A percentile compares a stretch with the other conserved stretches of the same genome.
phyloP scores from a whole-genome alignment of 2,797 vertebrate species.

The Echeneis naucrates region DNA sequence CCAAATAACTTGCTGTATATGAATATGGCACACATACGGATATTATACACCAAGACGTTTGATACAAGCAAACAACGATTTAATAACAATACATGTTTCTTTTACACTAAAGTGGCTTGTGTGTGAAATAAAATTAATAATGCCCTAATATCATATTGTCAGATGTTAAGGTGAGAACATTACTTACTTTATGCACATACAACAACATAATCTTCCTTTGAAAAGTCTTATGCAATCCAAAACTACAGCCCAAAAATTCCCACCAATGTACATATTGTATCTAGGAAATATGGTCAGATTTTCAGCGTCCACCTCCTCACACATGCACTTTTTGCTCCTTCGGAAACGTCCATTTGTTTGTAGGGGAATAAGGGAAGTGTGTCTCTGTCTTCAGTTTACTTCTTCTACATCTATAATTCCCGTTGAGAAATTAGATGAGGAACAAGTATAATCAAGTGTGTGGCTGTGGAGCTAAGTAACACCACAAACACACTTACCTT shows the following conservation, averaged over 20 bases:
- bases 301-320: conserved; percentile 26
- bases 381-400: conserved; percentile 27
- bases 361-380: conserved; percentile 9
- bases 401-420: conserved; percentile 36
- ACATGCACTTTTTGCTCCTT: conserved; percentile 25
- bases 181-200: background rate
- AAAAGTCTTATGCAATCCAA: background rate
- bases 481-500: conserved; percentile 70
- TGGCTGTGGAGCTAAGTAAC: conserved; percentile 24
- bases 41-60: background rate
- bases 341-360: conserved; percentile 22
- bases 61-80: conserved; percentile 9
- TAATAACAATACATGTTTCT: background rate
- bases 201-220: background rate
- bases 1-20: background rate
- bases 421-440: conserved; percentile 7
- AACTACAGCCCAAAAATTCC: conserved; percentile 39
- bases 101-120: background rate
- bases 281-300: conserved; percentile 45
- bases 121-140: background rate
- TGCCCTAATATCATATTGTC: background rate
- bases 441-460: conserved; percentile 7
- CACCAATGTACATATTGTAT: conserved; percentile 30
- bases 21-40: too few species aligned
- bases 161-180: conserved; percentile 1